A percentile compares a stretch with the other conserved stretches of the same genome.
These are phyloP conservation scores for Philopedon plagiatum DNA, from an alignment of 2,888 invertebrate genomes.

Conservation along the genomic window DNA sequence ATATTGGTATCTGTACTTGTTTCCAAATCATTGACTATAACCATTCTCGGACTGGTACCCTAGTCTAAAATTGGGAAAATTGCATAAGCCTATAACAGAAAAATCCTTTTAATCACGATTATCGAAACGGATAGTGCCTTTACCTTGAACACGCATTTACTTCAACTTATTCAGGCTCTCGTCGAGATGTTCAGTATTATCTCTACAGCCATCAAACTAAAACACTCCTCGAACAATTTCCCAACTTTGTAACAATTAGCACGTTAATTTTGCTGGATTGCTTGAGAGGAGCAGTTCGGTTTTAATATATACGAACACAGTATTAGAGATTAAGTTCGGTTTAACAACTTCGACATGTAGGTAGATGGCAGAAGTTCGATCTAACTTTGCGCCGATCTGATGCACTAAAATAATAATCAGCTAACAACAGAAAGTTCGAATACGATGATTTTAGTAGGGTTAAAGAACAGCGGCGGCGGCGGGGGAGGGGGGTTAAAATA, in stretches of 20 bases:
- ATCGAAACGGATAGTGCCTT: too few relatives aligned
- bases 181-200: conserved; percentile 14
- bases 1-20: too few relatives aligned
- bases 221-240: conserved; percentile 15
- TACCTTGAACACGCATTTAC: too few relatives aligned
- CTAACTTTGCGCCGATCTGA: conserved; percentile 35
- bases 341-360: conserved; percentile 47
- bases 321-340: conserved; percentile 35
- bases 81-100: too few relatives aligned
- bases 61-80: too few relatives aligned
- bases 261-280: conserved; percentile 39
- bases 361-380: conserved; percentile 38
- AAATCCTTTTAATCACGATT: too few relatives aligned
- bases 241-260: conserved; percentile 43
- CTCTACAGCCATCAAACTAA: conserved; percentile 19
- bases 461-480: not conserved
- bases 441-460: conserved; percentile 21
- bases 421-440: conserved; percentile 37
- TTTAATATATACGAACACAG: conserved; percentile 39
- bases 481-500: too few relatives aligned
- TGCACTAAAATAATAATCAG: conserved; percentile 41
- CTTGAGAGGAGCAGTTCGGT: conserved; percentile 22
- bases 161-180: too few relatives aligned
- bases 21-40: too few relatives aligned
- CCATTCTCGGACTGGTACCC: too few relatives aligned